Evolutionary conservation across 2,888 invertebrate genomes (phyloP).

Genomic region (Bimastos eiseni): DNA sequence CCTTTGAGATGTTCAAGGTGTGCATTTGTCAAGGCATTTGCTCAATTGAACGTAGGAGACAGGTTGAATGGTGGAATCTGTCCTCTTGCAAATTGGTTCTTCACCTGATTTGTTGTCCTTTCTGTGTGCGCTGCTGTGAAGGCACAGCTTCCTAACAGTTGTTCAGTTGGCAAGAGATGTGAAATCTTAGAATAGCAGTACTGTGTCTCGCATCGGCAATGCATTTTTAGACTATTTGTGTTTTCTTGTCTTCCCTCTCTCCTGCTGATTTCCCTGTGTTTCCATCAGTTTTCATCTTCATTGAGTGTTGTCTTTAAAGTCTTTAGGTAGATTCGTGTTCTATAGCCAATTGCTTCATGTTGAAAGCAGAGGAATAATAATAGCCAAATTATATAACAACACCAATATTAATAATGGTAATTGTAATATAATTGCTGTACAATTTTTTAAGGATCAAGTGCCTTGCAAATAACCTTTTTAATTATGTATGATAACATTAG

Average conservation of each 20-base stretch:
- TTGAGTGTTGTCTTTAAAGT: background rate
- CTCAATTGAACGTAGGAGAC: background rate
- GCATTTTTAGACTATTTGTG: background rate
- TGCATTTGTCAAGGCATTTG: background rate
- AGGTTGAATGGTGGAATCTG: background rate
- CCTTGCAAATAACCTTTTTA: too few relatives aligned
- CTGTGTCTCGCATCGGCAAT: background rate
- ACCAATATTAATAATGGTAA: background rate
- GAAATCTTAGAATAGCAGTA: background rate
- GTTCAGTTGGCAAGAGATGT: background rate
- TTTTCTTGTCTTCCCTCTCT: background rate
- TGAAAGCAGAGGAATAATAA: background rate
- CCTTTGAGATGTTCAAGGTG: background rate
- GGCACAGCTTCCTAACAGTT: background rate
- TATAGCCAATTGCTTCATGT: background rate
- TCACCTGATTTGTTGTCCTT: background rate
- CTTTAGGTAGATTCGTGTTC: background rate
- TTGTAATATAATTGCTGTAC: background rate
- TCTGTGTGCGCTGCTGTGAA: background rate
- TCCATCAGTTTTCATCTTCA: background rate
- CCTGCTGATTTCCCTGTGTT: background rate
- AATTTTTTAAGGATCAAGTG: too few relatives aligned
- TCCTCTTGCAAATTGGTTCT: background rate
- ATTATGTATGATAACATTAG: background rate
- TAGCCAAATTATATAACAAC: background rate